Base-by-base conservation (phyloP, 2,888 invertebrate genomes). In the Hipparchia semele region DNA sequence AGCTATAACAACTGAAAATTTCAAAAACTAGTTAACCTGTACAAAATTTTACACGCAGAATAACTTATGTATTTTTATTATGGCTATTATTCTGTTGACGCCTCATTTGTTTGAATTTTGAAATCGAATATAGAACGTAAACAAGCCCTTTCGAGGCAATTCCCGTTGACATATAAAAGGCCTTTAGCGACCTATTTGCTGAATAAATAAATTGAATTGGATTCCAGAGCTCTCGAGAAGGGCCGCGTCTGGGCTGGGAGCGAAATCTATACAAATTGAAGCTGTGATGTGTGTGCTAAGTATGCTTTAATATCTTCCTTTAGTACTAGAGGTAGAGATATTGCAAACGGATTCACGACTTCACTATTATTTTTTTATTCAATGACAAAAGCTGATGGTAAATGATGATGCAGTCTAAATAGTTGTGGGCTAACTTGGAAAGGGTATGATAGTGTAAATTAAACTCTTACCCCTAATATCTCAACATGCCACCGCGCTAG, bases 171-270 rank as follows among this genome's bases (percentile, higher is more conserved):
- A 64, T 70, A 73, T 71, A 75, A 75, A 75, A 68, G 74, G 67
- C 76, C 75, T 75, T 76, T 73, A 73, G 76, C 76, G 76, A 69
- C 71, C 77, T 75, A 73, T 78, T 76, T 72, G 73, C 70, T 75
- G 77, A 75, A 78, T 76, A 77, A 78, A 78, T 78, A 79, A 79
- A 78, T 78, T 78, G 75, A 76, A 76, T 79, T 74, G 76, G 77
- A 78, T 76, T 72, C 75, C 60, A 39, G 54, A 9, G 54, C 62
- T 49, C 70, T 53, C 67, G 53, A 10, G 12, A 45, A n/a, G 39
- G 64, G 75, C 72, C 71, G 60, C 72, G 71, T 73, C 74, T 71
- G 74, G 73, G 54, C 13, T 65, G 56, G 65, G 72, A 76, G 76
- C 77, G 77, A 77, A 76, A 76, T 75, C 71, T 72, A 68, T 70